Conservation (phyloP, 2,797 vertebrate species). For the Serranus cabrilla region DNA sequence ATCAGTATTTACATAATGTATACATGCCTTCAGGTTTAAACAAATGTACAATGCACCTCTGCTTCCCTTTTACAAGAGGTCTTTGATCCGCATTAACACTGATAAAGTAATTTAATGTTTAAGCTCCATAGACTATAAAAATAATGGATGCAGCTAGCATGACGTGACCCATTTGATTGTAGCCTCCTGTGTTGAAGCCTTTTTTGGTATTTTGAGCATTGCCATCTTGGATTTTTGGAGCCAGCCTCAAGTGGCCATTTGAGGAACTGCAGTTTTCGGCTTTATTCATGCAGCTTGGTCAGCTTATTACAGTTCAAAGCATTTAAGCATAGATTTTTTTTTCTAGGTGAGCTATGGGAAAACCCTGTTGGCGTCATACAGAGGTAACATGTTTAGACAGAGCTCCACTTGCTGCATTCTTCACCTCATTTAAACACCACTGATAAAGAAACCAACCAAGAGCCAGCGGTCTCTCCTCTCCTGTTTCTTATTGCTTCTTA, state of each 20-base stretch:
- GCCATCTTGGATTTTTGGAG: too few relatives aligned
- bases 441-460: slow-evolving; percentile 24
- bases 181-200: too few relatives aligned
- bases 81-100: not conserved
- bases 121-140: too few relatives aligned
- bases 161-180: too few relatives aligned
- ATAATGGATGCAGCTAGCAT: too few relatives aligned
- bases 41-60: not conserved
- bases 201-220: too few relatives aligned
- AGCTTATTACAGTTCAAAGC: slow-evolving; percentile 3
- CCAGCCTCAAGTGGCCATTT: too few relatives aligned
- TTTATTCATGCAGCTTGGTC: not conserved
- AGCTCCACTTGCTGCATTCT: not conserved
- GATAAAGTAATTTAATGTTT: not conserved
- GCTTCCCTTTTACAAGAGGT: not conserved
- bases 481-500: slow-evolving; percentile 2
- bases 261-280: too few relatives aligned
- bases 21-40: not conserved
- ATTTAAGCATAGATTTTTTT: not conserved
- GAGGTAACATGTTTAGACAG: slow-evolving; percentile 39
- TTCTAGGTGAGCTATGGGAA: not conserved
- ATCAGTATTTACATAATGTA: slow-evolving; percentile 11
- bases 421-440: slow-evolving; percentile 25
- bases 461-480: not conserved
- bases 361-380: not conserved